Evolutionary conservation across 2,797 vertebrate species (phyloP).

Genomic region (Lacerta viridis): DNA sequence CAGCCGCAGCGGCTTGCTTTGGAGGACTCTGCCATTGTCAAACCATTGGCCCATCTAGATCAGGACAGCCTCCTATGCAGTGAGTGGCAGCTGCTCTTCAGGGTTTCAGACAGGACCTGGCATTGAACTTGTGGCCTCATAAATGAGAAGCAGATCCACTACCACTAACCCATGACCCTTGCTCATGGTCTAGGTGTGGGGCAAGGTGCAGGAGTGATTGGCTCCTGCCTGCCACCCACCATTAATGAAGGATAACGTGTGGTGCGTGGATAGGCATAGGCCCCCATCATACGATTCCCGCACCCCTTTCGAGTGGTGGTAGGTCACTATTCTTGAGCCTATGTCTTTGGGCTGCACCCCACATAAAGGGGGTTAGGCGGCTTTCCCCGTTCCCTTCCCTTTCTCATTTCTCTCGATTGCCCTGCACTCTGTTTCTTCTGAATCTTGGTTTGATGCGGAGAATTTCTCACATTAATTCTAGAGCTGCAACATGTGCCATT

Average conservation of each 20-base stretch:
- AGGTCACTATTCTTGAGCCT: not conserved
- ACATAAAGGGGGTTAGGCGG: too few species aligned
- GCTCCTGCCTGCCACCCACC: not conserved
- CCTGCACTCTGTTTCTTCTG: not conserved
- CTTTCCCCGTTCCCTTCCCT: not conserved
- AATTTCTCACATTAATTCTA: not conserved
- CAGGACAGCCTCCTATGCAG: too few species aligned
- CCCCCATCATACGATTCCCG: not conserved
- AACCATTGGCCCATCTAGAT: too few species aligned
- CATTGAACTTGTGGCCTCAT: too few species aligned
- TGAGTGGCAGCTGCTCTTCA: too few species aligned
- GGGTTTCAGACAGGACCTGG: too few species aligned
- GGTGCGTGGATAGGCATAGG: not conserved
- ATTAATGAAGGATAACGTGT: not conserved
- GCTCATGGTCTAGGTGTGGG: too few species aligned
- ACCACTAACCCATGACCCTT: too few species aligned
- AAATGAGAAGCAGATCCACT: too few species aligned
- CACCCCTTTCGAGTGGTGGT: not conserved
- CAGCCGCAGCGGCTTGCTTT: not conserved
- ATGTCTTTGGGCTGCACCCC: not conserved
- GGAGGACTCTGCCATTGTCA: not conserved
- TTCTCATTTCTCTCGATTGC: not conserved
- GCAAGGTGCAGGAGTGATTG: not conserved
- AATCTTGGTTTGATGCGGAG: not conserved
- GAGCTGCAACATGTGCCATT: not conserved